These are phyloP conservation scores for Chelidonichthys spinosus DNA, from an alignment of 2,797 vertebrate genomes.

Conservation along the genomic window DNA sequence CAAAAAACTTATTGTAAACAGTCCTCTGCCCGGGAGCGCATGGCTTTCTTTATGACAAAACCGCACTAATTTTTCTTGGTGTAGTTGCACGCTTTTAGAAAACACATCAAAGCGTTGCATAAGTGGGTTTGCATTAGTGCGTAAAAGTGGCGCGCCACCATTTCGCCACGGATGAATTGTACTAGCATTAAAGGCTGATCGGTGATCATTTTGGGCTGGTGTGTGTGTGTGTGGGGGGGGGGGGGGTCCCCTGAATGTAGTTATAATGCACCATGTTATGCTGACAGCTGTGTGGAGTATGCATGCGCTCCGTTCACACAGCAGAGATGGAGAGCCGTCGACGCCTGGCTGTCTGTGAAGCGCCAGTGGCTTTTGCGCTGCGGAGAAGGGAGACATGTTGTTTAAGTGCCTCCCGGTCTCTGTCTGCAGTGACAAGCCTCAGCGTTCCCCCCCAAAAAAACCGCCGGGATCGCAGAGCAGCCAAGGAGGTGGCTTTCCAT, in stretches of 20 bases:
- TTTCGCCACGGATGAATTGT: constrained; percentile 68
- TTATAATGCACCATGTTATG: constrained; percentile 79
- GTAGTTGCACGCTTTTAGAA: constrained; percentile 61
- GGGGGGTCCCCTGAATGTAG: constrained; percentile 79
- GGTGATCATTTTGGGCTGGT: constrained; percentile 70
- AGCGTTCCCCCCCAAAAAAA: constrained; percentile 30
- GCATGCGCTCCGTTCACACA: constrained; percentile 80
- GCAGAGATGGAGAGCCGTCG: constrained; percentile 76
- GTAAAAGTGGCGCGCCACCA: constrained; percentile 57
- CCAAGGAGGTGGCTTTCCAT: constrained; percentile 70
- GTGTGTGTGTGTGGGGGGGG: background rate
- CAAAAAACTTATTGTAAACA: constrained; percentile 70
- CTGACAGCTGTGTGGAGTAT: constrained; percentile 84
- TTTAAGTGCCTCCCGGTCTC: constrained; percentile 66
- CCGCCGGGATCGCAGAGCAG: constrained; percentile 33
- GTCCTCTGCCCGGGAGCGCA: constrained; percentile 36
- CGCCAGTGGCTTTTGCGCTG: constrained; percentile 70
- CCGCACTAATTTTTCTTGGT: constrained; percentile 63
- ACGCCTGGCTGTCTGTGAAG: constrained; percentile 84
- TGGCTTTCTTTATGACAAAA: constrained; percentile 66
- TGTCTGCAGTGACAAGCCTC: constrained; percentile 60
- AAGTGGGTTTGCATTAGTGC: constrained; percentile 65
- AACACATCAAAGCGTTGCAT: constrained; percentile 68
- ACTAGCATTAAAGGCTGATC: constrained; percentile 78
- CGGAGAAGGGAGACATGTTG: constrained; percentile 67